Evolutionary conservation across 2,113 vertebrate genomes (phyloP), one percentile per base, ranked within the genome.

Genomic region (Tyto alba): DNA sequence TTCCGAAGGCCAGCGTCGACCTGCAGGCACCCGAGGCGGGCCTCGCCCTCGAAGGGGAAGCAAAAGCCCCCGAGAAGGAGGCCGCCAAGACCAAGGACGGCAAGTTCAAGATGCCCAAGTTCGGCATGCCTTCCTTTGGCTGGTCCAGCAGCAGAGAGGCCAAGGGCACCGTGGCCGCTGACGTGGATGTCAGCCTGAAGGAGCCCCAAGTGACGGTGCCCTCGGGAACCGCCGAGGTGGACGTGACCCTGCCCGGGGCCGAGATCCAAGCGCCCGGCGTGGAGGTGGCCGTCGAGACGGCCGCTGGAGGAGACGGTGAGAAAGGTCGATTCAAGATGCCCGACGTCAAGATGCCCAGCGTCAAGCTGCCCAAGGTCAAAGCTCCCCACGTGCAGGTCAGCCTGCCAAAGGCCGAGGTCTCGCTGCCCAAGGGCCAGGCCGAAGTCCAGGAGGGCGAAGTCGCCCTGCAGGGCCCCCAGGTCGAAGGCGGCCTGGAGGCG

Each of bases 91-190:
- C 53, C 89, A 86, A 82, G 43, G 87, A 89, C 16, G 50, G 74
- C 55, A 87, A 84, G 50, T 89, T 97, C 50, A 95, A 92, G 41
- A 88, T 95, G 91, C 83, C 95, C 16, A 95, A 85, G 41, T 81
- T 96, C 13, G 89, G 71, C 43, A 93, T 96, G 95, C 95, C 95
- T 3, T 89, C 93, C 4, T 96, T 96, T 6, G 88, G 75, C 21
- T 56, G 81, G 7, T 94, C 94, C 32, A 63, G 68, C 59, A 45
- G 48, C 25, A 68, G 36, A 48, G 95, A 90, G 67, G 68, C 83
- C 80, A 93, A 75, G 57, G 82, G 63, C 81, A 36, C 34, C 4
- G 43, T 34, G 11, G 27, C 59, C 5, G 12, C 89, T 0, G 94
- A 96, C 0, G 36, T 62, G 17, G 92, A 94, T 1, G 50, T 64